Evolutionary conservation across 2,797 vertebrate species (phyloP).

Genomic region (Girardinus metallicus): DNA sequence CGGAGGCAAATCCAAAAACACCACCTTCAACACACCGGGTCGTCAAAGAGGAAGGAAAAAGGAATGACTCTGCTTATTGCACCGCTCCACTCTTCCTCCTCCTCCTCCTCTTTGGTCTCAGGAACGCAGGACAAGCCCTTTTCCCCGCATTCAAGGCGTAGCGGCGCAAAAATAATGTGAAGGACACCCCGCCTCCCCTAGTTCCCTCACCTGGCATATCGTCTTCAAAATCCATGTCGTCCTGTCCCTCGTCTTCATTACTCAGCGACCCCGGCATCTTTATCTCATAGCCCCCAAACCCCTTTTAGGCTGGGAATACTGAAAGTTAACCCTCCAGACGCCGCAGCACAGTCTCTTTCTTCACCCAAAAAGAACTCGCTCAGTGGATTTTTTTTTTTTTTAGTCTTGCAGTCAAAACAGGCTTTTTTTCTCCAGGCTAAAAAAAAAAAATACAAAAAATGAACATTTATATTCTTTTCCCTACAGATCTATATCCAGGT

Average conservation of each 20-base stretch:
- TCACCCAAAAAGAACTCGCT: slow-evolving; percentile 71
- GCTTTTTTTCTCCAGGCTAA: slow-evolving; percentile 72
- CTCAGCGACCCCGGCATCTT: slow-evolving; percentile 94
- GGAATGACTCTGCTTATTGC: slow-evolving; percentile 76
- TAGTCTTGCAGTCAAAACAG: slow-evolving; percentile 61
- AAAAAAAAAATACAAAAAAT: slow-evolving; percentile 21
- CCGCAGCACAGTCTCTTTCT: slow-evolving; percentile 77
- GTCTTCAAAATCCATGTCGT: slow-evolving; percentile 92
- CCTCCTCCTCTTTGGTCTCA: slow-evolving; percentile 64
- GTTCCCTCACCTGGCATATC: slow-evolving; percentile 91
- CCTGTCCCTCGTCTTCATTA: slow-evolving; percentile 91
- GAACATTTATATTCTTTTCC: slow-evolving; percentile 36
- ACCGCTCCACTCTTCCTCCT: slow-evolving; percentile 64
- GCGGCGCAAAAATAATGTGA: slow-evolving; percentile 76
- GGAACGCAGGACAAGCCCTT: slow-evolving; percentile 82
- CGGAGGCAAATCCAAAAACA: slow-evolving; percentile 39
- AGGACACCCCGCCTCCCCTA: slow-evolving; percentile 76
- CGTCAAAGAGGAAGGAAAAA: slow-evolving; percentile 54
- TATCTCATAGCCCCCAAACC: slow-evolving; percentile 81
- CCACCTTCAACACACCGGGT: slow-evolving; percentile 64
- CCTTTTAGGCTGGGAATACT: slow-evolving; percentile 77
- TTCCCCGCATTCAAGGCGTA: slow-evolving; percentile 84
- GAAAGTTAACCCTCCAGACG: slow-evolving; percentile 85
- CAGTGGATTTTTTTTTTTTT: slow-evolving; percentile 16
- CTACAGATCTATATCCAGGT: slow-evolving; percentile 84